Conservation (phyloP, 2,797 vertebrate genomes). For the Coccyzus lansbergi region DNA sequence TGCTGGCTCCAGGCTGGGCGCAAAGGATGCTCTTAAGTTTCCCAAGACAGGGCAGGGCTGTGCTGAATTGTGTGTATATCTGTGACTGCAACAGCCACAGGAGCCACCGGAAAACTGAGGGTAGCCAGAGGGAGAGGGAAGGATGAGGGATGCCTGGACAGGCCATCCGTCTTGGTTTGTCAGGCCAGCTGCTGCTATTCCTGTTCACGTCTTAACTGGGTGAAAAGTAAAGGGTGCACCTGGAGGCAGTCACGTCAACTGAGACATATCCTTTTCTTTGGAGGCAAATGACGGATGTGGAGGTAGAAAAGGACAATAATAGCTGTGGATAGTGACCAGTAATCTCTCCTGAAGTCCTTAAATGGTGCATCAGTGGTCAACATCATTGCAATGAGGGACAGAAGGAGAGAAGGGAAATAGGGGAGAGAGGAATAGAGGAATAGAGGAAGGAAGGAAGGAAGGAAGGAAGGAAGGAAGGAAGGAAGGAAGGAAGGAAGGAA, state of each 20-base stretch:
- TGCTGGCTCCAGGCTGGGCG: neutral
- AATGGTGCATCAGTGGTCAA: neutral
- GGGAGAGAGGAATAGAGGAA: no score
- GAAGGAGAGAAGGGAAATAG: no score
- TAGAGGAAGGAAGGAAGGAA: no score
- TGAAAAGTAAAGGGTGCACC: neutral
- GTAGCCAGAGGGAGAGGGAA: neutral
- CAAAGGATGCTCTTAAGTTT: neutral
- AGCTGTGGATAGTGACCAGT: neutral
- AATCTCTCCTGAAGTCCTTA: neutral
- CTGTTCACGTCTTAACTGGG: neutral
- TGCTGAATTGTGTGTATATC: accelerated
- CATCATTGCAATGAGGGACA: neutral
- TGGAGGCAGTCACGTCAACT: neutral
- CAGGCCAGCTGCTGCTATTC: neutral
- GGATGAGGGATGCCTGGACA: neutral
- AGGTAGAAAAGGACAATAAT: neutral
- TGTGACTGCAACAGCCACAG: neutral
- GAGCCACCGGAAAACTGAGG: neutral
- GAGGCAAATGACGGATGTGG: neutral
- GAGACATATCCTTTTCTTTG: neutral
- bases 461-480: neutral
- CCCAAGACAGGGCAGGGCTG: neutral
- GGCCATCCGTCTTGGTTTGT: neutral
- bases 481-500: neutral